Evolutionary conservation across 1,140 invertebrate species (phyloP).

Genomic region (Orchestia grillus): DNA sequence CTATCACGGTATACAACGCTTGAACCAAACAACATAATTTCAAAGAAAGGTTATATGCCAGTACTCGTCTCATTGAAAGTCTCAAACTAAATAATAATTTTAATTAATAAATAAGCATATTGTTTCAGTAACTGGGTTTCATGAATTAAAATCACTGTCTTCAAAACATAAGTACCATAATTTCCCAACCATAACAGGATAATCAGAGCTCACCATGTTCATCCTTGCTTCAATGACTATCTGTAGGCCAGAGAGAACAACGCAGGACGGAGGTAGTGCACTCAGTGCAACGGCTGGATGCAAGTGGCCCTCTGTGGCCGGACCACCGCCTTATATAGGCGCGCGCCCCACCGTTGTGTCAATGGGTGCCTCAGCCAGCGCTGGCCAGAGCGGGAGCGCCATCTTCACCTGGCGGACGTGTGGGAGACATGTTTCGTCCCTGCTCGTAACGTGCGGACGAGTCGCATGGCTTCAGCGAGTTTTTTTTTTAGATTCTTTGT

Average conservation of each 20-base stretch:
- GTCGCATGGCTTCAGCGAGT: too few species aligned
- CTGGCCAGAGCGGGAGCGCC: too few species aligned
- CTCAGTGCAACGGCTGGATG: background rate
- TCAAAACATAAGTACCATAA: background rate
- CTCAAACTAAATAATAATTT: background rate
- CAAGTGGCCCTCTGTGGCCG: background rate
- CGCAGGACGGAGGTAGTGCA: background rate
- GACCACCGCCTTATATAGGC: background rate
- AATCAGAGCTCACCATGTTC: background rate
- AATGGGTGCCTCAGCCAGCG: too few species aligned
- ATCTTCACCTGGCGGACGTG: too few species aligned
- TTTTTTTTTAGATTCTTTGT: too few species aligned
- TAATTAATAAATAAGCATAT: background rate
- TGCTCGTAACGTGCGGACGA: too few species aligned
- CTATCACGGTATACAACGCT: background rate
- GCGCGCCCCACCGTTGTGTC: too few species aligned
- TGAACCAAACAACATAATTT: background rate
- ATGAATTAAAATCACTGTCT: background rate
- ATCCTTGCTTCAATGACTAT: background rate
- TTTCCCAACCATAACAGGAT: background rate
- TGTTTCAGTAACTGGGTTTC: background rate
- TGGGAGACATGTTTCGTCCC: too few species aligned
- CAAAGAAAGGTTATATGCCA: background rate
- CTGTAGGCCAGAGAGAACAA: background rate
- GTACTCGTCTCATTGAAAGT: too few species aligned